Evolutionary conservation across 2,797 vertebrate genomes (phyloP).

Genomic region (Phaenicophaeus curvirostris): DNA sequence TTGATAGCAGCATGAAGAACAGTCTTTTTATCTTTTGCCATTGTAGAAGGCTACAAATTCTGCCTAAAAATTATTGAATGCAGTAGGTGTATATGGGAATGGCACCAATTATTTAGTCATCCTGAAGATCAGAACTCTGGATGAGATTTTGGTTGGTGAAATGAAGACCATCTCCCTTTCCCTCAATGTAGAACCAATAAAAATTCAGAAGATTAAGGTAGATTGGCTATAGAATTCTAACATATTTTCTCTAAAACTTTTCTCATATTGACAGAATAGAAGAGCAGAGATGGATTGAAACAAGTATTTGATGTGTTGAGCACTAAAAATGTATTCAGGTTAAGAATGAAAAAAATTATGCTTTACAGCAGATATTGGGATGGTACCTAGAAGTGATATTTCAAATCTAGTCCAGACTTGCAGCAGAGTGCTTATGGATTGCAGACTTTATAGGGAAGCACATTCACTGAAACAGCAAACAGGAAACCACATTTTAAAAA

Average conservation of each 20-base stretch:
- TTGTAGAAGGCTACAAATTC: not conserved
- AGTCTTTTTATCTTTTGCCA: not conserved
- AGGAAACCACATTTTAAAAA: constrained; percentile 43
- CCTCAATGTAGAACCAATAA: not conserved
- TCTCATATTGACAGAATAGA: not conserved
- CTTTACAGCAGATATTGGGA: not conserved
- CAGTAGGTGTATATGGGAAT: not conserved
- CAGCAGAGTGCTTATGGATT: not conserved
- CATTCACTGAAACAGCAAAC: constrained; percentile 14
- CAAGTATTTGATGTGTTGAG: not conserved
- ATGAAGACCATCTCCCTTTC: not conserved
- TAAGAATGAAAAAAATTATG: not conserved
- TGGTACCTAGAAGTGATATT: constrained; percentile 11
- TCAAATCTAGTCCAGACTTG: not conserved
- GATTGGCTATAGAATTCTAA: not conserved
- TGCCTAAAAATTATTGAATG: not conserved
- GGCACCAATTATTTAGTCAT: not conserved
- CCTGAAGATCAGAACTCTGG: not conserved
- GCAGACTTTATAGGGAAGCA: constrained; percentile 4
- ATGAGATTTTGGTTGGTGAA: not conserved
- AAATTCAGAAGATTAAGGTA: not conserved
- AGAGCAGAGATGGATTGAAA: not conserved
- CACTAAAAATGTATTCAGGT: not conserved
- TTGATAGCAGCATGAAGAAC: not conserved
- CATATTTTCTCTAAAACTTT: not conserved